phyloP scores from a whole-genome alignment of 2,888 invertebrate species.

The Paralinhomoeus sp. region DNA sequence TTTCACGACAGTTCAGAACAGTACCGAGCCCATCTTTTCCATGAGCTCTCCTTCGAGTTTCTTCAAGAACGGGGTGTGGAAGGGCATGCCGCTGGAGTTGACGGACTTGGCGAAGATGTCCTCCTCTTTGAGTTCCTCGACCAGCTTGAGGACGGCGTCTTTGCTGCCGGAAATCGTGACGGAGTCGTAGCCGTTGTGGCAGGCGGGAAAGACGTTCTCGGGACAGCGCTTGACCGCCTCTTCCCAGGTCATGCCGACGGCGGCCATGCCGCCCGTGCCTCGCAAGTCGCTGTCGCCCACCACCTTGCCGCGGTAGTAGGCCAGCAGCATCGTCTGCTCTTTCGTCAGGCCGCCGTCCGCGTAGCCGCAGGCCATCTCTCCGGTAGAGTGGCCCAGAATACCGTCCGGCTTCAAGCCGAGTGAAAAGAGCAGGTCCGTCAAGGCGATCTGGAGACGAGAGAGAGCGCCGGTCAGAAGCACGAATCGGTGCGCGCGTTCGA shows the following conservation, averaged over 20 bases:
- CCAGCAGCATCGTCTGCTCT: slow-evolving; percentile 70
- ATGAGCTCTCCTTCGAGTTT: slow-evolving; percentile 38
- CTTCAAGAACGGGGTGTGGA: slow-evolving; percentile 69
- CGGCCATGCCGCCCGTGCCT: slow-evolving; percentile 49
- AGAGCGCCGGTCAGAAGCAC: no score
- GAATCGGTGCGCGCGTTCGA: no score
- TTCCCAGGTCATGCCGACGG: slow-evolving; percentile 62
- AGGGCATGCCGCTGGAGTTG: slow-evolving; percentile 59
- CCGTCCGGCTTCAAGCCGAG: slow-evolving; percentile 60
- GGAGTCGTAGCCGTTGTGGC: slow-evolving; percentile 78
- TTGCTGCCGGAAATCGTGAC: slow-evolving; percentile 78
- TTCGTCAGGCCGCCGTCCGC: slow-evolving; percentile 76
- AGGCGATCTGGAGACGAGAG: slow-evolving; percentile 54
- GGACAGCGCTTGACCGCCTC: slow-evolving; percentile 39
- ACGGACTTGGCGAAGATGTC: slow-evolving; percentile 60
- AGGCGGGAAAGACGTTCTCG: slow-evolving; percentile 56
- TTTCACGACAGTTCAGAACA: background rate
- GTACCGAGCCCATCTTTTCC: background rate
- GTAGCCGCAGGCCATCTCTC: slow-evolving; percentile 75
- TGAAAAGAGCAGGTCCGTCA: slow-evolving; percentile 60
- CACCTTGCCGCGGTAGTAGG: slow-evolving; percentile 47
- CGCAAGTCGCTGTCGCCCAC: no score
- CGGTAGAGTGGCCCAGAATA: slow-evolving; percentile 72
- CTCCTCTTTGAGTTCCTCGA: slow-evolving; percentile 30
- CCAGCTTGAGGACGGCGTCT: slow-evolving; percentile 28